Evolutionary conservation across 30 jellyfish, hydroid and myxozoan species (phyloP).

Genomic region (Aurelia aurita complex sp. Pacific): DNA sequence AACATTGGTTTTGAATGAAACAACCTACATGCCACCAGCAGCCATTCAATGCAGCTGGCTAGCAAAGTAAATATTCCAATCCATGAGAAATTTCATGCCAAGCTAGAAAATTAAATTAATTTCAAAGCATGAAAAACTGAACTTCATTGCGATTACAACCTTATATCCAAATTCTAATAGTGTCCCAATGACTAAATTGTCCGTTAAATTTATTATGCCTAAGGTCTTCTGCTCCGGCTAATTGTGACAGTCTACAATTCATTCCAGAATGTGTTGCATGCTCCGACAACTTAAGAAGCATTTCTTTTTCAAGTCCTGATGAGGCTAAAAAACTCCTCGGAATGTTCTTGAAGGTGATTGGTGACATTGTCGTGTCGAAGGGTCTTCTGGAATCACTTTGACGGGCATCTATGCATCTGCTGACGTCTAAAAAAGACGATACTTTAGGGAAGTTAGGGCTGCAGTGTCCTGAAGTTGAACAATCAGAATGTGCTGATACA

Average conservation of each 20-base stretch:
- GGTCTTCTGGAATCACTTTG: conserved; percentile 30
- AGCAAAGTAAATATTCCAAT: conserved; percentile 2
- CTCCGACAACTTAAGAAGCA: conserved; percentile 21
- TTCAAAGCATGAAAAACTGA: not conserved
- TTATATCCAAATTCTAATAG: conserved; percentile 64
- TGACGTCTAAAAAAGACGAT: conserved; percentile 69
- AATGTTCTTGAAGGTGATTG: conserved; percentile 26
- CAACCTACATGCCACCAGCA: too few species aligned
- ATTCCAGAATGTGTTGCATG: conserved; percentile 9
- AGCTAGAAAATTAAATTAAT: too few species aligned
- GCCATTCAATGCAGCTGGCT: not conserved
- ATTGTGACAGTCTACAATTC: conserved; percentile 53
- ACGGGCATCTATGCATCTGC: conserved; percentile 11
- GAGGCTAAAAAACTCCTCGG: conserved; percentile 61
- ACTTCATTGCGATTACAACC: not conserved
- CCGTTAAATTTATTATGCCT: conserved; percentile 42
- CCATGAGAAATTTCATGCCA: too few species aligned
- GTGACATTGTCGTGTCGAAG: conserved; percentile 12
- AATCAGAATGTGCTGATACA: conserved; percentile 12
- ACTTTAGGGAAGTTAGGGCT: conserved; percentile 71
- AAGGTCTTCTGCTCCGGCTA: conserved; percentile 26
- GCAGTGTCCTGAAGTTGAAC: conserved; percentile 45
- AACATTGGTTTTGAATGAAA: too few species aligned
- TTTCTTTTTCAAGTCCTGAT: conserved; percentile 47
- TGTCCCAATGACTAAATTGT: conserved; percentile 68